Conservation (phyloP, 2,888 invertebrate species). For the Parnassius smintheus region DNA sequence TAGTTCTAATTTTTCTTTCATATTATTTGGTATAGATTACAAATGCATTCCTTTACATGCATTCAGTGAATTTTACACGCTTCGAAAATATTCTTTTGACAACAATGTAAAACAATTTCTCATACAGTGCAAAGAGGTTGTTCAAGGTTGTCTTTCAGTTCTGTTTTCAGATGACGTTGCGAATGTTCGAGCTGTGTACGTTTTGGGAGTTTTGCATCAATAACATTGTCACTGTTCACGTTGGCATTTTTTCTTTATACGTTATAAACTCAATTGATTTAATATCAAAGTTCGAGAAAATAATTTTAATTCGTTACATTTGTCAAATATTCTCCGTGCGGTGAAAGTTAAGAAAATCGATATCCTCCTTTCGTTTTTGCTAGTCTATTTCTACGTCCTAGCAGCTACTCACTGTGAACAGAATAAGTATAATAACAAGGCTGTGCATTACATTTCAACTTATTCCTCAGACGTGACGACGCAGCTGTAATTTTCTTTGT, state of each 20-base stretch:
- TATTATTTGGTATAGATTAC: background rate
- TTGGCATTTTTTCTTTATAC: background rate
- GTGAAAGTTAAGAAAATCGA: too few species aligned
- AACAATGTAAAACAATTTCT: constrained; percentile 10
- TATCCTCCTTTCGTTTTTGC: too few species aligned
- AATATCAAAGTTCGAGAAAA: too few species aligned
- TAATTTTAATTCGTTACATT: too few species aligned
- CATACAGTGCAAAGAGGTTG: constrained; percentile 12
- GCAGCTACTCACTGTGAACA: too few species aligned
- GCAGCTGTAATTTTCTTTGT: too few species aligned
- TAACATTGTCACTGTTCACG: constrained; percentile 17
- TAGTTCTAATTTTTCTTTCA: constrained; percentile 2
- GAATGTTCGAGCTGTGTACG: constrained; percentile 3
- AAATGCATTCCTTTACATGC: background rate
- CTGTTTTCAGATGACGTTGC: constrained; percentile 8
- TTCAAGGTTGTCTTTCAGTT: constrained; percentile 23
- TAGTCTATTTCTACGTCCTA: too few species aligned
- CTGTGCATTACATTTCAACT: too few species aligned
- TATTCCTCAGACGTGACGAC: too few species aligned
- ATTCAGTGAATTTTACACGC: constrained; percentile 17
- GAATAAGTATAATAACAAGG: too few species aligned
- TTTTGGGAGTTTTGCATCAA: constrained; percentile 9
- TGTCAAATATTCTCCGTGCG: too few species aligned
- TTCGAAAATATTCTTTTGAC: constrained; percentile 6
- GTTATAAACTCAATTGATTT: background rate